Percentiles rank a stretch among this genome's conserved stretches.
Conservation (phyloP, 30 jellyfish, hydroid and myxozoan species). For the Sanderia malayensis region DNA sequence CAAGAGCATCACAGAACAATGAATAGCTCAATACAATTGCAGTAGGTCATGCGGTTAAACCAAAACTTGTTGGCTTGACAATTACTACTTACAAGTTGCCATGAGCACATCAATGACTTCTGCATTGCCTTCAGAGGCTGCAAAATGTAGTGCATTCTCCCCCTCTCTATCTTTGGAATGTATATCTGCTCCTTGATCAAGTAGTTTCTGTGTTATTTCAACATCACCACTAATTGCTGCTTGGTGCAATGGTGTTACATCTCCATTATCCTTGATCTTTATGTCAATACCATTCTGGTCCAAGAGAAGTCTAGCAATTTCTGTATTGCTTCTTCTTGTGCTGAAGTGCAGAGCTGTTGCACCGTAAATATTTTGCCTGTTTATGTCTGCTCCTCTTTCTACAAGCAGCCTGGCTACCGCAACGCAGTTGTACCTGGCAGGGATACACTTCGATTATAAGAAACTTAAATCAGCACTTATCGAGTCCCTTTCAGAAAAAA, state of each 20-base stretch:
- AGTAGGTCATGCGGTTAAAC: too few relatives aligned
- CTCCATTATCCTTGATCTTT: conserved; percentile 54
- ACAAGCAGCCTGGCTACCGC: conserved; percentile 66
- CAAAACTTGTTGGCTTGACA: too few relatives aligned
- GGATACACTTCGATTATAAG: too few relatives aligned
- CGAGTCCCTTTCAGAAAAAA: too few relatives aligned
- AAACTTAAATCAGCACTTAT: too few relatives aligned
- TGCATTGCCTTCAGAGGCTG: conserved; percentile 78
- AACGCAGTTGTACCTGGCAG: conserved; percentile 63
- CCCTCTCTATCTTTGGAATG: conserved; percentile 66
- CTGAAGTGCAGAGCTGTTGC: conserved; percentile 83
- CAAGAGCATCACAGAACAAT: too few relatives aligned
- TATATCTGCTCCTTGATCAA: conserved; percentile 73
- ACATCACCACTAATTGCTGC: conserved; percentile 85
- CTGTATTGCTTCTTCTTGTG: conserved; percentile 78
- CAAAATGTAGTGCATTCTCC: conserved; percentile 78
- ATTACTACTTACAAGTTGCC: conserved; percentile 59
- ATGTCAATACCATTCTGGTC: conserved; percentile 47
- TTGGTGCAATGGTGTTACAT: conserved; percentile 75
- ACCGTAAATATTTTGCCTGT: conserved; percentile 53
- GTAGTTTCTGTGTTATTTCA: conserved; percentile 54
- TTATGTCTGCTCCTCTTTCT: conserved; percentile 65
- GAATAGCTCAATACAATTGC: too few relatives aligned
- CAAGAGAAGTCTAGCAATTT: conserved; percentile 59
- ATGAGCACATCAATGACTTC: conserved; percentile 51